Percentiles rank a stretch among this genome's conserved stretches.
Conservation (phyloP, 2,888 invertebrate genomes). For the Ennomos erosarius region DNA sequence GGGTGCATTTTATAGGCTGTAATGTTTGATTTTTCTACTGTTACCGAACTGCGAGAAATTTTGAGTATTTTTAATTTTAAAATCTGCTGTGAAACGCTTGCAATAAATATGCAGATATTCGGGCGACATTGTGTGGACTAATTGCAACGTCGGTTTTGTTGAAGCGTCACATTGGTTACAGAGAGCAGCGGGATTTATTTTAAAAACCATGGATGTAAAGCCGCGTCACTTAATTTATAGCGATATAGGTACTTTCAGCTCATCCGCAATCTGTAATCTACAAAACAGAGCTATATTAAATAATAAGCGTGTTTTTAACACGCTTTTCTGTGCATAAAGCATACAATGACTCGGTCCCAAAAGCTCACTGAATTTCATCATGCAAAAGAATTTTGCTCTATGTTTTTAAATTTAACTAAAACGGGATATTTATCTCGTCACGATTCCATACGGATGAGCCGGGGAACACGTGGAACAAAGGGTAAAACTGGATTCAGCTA, state of each 20-base stretch:
- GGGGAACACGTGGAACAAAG: conserved; percentile 57
- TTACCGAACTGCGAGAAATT: conserved; percentile 20
- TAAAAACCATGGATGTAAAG: conserved; percentile 35
- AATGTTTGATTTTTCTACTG: conserved; percentile 31
- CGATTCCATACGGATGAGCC: conserved; percentile 56
- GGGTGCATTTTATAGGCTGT: conserved; percentile 67
- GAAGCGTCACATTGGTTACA: conserved; percentile 50
- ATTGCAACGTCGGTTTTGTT: conserved; percentile 59
- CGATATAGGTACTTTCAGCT: neutral
- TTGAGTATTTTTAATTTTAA: conserved; percentile 35
- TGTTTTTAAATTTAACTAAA: conserved; percentile 48
- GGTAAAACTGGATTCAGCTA: conserved; percentile 49
- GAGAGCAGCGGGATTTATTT: conserved; percentile 52
- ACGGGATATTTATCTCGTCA: conserved; percentile 57
- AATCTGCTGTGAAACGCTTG: conserved; percentile 42
- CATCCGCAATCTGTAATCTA: neutral
- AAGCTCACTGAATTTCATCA: conserved; percentile 31
- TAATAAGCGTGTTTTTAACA: neutral
- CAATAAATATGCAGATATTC: conserved; percentile 64
- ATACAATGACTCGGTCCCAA: conserved; percentile 9
- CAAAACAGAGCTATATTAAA: neutral
- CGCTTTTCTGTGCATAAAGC: neutral
- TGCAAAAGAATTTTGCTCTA: conserved; percentile 37
- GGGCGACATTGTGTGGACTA: conserved; percentile 56
- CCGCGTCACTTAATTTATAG: conserved; percentile 10